These are phyloP conservation scores for Anguilla pacifica DNA, from an alignment of 2,797 vertebrate genomes.

Conservation along the genomic window DNA sequence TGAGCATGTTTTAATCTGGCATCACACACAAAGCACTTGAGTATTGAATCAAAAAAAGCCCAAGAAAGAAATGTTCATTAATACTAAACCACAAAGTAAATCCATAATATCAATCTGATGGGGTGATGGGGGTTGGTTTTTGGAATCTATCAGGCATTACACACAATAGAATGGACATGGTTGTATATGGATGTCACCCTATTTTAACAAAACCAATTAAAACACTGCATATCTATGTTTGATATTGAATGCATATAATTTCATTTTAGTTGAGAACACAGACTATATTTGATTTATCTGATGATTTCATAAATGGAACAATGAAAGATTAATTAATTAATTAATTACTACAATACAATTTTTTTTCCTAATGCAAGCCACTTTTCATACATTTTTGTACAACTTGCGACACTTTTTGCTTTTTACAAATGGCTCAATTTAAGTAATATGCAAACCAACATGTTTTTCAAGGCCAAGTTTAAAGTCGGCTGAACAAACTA, in stretches of 20 bases:
- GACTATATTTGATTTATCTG: no score
- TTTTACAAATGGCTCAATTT: no score
- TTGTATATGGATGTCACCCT: not conserved
- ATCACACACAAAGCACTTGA: not conserved
- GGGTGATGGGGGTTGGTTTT: not conserved
- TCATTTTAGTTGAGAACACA: no score
- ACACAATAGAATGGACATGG: not conserved
- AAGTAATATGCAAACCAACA: no score
- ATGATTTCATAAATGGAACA: no score
- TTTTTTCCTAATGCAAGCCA: no score
- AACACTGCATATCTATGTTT: not conserved
- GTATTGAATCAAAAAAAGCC: not conserved
- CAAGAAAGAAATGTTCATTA: not conserved
- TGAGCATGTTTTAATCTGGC: constrained; percentile 57
- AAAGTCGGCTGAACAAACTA: no score
- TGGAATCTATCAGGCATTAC: not conserved
- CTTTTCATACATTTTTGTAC: no score
- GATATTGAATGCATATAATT: not conserved
- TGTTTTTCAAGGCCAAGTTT: no score
- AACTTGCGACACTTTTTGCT: no score
- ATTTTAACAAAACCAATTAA: not conserved
- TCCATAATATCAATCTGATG: not conserved
- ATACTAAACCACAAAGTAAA: not conserved
- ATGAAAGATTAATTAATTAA: no score
- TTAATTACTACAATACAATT: no score